Percentiles rank a stretch among this genome's conserved stretches.
Conservation (phyloP, 2,888 invertebrate species). For the Sesia bembeciformis region DNA sequence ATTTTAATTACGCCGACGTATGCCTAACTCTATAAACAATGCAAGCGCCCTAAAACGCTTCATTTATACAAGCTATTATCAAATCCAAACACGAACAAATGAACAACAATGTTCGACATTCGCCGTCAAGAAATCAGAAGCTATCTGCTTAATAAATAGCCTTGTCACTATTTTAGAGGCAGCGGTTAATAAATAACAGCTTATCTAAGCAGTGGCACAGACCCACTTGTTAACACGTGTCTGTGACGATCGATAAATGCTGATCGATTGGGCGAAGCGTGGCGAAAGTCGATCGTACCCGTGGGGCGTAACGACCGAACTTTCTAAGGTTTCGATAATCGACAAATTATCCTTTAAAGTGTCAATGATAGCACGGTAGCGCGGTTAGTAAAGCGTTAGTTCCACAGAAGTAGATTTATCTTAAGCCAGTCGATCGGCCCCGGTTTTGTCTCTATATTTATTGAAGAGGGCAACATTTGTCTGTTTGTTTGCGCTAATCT, state of each 20-base stretch:
- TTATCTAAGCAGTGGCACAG: constrained; percentile 32
- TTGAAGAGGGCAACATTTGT: no score
- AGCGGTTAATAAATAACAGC: constrained; percentile 30
- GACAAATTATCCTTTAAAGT: background rate
- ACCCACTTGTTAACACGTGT: constrained; percentile 50
- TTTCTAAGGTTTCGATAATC: constrained; percentile 5
- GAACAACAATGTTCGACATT: no score
- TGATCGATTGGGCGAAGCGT: constrained; percentile 30
- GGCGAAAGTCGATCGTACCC: constrained; percentile 10
- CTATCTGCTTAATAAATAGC: constrained; percentile 20
- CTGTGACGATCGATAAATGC: constrained; percentile 27
- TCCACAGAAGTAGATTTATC: background rate
- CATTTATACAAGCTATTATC: no score
- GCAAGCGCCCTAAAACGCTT: no score
- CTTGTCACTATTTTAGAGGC: constrained; percentile 13
- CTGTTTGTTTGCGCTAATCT: no score
- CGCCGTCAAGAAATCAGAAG: background rate
- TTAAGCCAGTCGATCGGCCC: background rate
- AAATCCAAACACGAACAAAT: no score
- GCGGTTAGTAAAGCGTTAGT: background rate
- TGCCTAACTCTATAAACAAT: no score
- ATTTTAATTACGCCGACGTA: no score
- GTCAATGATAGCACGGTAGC: background rate
- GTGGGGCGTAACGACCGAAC: constrained; percentile 8
- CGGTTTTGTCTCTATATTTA: no score